Evolutionary conservation across 2,113 vertebrate species (phyloP).

Genomic region (Rhinolophus sinicus): DNA sequence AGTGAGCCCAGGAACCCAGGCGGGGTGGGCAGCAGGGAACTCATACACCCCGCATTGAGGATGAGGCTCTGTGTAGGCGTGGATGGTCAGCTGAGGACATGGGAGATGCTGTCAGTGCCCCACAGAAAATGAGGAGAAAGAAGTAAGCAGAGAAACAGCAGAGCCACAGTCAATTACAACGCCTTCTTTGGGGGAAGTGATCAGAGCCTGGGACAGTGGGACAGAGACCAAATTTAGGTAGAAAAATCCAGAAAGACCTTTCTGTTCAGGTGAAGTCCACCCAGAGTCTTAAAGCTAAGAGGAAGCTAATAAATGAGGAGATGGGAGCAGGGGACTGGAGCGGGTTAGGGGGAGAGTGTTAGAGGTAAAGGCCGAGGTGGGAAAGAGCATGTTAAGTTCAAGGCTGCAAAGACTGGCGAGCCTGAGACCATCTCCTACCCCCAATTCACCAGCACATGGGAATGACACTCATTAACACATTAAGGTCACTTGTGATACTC

Average conservation of each 20-base stretch:
- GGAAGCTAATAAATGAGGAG: neutral
- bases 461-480: neutral
- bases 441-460: neutral
- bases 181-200: neutral
- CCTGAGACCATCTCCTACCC: neutral
- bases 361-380: neutral
- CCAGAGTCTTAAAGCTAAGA: neutral
- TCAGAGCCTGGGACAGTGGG: neutral
- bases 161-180: neutral
- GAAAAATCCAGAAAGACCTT: neutral
- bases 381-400: neutral
- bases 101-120: neutral
- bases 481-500: neutral
- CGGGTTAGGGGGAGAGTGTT: neutral
- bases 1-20: neutral
- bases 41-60: neutral
- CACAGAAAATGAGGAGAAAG: neutral
- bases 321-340: neutral
- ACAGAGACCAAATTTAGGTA: neutral
- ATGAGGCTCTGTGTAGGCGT: neutral
- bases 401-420: neutral
- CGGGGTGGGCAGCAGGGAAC: neutral
- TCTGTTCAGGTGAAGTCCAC: neutral
- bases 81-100: neutral
- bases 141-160: neutral